These are phyloP conservation scores for Otus sunia DNA, from an alignment of 2,113 vertebrate genomes.

Conservation along the genomic window DNA sequence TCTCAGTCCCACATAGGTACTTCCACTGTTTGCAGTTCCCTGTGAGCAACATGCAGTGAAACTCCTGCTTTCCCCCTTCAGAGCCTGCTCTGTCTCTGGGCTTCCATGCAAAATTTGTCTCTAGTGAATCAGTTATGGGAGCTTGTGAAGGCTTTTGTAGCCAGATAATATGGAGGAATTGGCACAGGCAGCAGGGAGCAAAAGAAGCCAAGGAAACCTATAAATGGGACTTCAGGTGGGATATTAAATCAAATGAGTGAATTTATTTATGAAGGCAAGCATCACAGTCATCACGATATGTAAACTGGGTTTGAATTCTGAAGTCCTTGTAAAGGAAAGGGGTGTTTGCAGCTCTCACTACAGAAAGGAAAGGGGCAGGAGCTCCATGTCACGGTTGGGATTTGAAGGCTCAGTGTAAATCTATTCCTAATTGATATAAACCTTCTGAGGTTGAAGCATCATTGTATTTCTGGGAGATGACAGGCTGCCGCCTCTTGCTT, in stretches of 20 bases:
- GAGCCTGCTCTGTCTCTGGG: background rate
- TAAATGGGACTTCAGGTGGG: background rate
- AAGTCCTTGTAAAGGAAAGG: background rate
- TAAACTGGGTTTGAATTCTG: background rate
- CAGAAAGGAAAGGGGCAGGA: background rate
- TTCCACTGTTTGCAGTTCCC: background rate
- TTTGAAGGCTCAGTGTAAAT: background rate
- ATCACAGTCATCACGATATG: background rate
- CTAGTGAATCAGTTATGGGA: background rate
- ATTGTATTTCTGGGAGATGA: background rate
- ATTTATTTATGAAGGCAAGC: background rate
- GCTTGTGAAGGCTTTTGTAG: background rate
- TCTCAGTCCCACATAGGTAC: background rate
- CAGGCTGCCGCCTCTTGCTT: background rate
- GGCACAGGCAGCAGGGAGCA: background rate
- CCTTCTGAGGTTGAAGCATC: background rate
- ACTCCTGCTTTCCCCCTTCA: background rate
- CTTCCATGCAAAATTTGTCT: background rate
- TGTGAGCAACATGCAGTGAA: background rate
- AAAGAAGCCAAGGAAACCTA: background rate
- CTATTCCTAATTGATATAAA: conserved; percentile 1
- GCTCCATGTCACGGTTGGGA: background rate
- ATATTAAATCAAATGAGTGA: background rate
- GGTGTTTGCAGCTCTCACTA: background rate
- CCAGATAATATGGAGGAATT: background rate